A percentile compares a stretch with the other conserved stretches of the same genome.
These are phyloP conservation scores for Diploptera punctata DNA, from an alignment of 2,888 invertebrate genomes.

Conservation along the genomic window DNA sequence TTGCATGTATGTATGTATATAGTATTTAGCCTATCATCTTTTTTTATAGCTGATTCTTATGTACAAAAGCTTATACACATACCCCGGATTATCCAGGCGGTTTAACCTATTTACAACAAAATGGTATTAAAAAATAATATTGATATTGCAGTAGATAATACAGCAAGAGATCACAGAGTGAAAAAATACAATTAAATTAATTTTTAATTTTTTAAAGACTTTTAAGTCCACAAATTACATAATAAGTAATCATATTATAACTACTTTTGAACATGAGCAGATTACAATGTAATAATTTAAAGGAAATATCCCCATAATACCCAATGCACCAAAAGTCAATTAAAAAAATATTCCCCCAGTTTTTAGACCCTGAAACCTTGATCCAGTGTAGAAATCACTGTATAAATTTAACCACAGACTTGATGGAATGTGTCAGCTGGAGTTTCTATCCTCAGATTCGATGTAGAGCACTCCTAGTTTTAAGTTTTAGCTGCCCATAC, in stretches of 20 bases:
- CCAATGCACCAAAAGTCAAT: slow-evolving; percentile 20
- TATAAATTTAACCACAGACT: background rate
- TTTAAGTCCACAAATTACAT: background rate
- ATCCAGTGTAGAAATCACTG: slow-evolving; percentile 9
- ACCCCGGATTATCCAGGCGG: background rate
- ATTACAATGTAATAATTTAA: slow-evolving; percentile 11
- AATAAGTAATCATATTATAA: background rate
- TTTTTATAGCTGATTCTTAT: slow-evolving; percentile 16
- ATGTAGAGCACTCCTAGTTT: too few species aligned
- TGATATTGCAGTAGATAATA: slow-evolving; percentile 32
- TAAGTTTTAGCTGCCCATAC: too few species aligned
- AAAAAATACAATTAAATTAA: slow-evolving; percentile 30
- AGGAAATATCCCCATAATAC: slow-evolving; percentile 18
- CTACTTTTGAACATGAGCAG: slow-evolving; percentile 1
- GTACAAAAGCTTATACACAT: slow-evolving; percentile 26
- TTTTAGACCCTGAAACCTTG: slow-evolving; percentile 22
- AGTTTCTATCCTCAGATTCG: too few species aligned
- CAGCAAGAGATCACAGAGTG: slow-evolving; percentile 37
- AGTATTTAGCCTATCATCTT: too few species aligned
- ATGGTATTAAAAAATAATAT: slow-evolving; percentile 24
- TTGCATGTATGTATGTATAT: slow-evolving; percentile 3
- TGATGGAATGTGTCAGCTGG: slow-evolving; percentile 3
- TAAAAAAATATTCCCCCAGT: slow-evolving; percentile 13
- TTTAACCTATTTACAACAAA: slow-evolving; percentile 34
- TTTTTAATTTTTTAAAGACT: background rate